These are phyloP conservation scores for Andrena chrysosceles DNA, from an alignment of 2,888 invertebrate species.

Conservation along the genomic window DNA sequence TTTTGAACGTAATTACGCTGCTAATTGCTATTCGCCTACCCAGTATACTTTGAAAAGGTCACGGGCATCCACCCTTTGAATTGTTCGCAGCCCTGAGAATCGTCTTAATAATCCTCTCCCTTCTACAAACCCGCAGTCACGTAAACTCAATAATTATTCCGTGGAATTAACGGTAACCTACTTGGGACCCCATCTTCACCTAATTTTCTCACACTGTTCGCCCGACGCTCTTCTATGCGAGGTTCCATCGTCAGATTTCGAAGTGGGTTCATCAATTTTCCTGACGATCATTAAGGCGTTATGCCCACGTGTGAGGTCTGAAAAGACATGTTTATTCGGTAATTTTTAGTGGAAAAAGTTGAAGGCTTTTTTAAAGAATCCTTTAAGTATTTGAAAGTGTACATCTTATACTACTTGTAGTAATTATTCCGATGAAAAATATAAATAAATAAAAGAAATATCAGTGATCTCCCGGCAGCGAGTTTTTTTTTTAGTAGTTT, in stretches of 20 bases:
- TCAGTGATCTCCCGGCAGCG: no score
- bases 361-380: no score
- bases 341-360: no score
- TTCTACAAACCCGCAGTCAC: constrained; percentile 1
- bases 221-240: not conserved
- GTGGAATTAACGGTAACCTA: constrained; percentile 11
- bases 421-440: no score
- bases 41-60: not conserved
- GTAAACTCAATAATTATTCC: constrained; percentile 19
- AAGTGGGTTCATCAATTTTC: not conserved
- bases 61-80: not conserved
- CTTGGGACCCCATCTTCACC: constrained; percentile 18
- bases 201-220: not conserved
- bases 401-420: no score
- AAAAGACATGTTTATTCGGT: no score
- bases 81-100: not conserved
- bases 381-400: no score
- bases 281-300: no score
- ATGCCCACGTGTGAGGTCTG: no score
- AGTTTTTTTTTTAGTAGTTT: no score
- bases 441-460: no score
- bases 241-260: not conserved
- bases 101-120: not conserved
- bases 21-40: not conserved
- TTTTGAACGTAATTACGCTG: not conserved